Base-by-base conservation (phyloP, 2,113 vertebrate species). In the Lepus timidus region DNA sequence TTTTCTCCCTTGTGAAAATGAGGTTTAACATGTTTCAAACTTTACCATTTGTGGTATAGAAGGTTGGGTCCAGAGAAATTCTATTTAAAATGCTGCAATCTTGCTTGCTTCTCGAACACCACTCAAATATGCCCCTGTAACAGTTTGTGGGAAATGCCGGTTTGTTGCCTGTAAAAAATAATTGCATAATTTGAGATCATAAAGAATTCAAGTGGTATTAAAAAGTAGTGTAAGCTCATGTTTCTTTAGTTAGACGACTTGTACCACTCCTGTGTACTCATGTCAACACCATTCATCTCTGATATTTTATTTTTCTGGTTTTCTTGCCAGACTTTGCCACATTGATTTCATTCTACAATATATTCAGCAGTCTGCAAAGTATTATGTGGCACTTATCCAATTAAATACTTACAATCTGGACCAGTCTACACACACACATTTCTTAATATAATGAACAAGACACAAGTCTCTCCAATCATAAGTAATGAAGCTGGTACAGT, bases 51-150 rank as follows among this genome's bases (percentile, higher is more conserved):
- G 58, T 68, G 33, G 39, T 73, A 83, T 83, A 93, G 90, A 95
- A 91, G 79, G 65, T 55, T 81, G 61, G 81, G 4, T 93, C 73
- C 91, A 93, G 49, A 89, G 36, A 65, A 68, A 87, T 51, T 93
- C 73, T 64, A 76, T 93, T 99, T 97, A 99, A 96, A 99, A 99
- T 20, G 99, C 99, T 73, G 99, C 98, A 97, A 99, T 99, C 98
- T 99, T 99, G 98, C 99, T 99, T 1, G 99, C 99, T 98, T 99
- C 99, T 97, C 99, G 98, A 95, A 99, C 99, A 0, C 99, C 99
- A 71, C 99, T 99, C 98, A 99, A 96, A 97, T 99, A 99, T 61
- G 99, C 99, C 52, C 99, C 99, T 9, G 99, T 99, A 85, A 99
- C 99, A 0, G 99, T 99, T 95, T 99, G 99, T 93, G 99, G 99